Conservation (phyloP, 2,113 vertebrate genomes). For the Hemichromis elongatus region DNA sequence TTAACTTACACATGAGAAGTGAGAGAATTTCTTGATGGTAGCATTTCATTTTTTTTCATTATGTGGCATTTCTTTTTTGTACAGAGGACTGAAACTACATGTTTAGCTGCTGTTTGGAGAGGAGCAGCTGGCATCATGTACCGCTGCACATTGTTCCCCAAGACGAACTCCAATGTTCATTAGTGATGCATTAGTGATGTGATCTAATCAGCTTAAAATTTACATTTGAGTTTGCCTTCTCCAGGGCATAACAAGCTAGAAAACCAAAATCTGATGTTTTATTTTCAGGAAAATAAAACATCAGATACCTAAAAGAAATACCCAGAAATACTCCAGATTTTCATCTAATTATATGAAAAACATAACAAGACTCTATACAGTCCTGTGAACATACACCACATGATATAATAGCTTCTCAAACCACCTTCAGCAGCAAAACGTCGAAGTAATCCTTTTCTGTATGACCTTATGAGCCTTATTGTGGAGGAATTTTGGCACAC, state of each 20-base stretch:
- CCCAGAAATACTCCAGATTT: not conserved
- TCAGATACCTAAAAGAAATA: not conserved
- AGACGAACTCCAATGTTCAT: not conserved
- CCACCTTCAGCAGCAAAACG: not conserved
- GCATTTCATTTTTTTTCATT: not conserved
- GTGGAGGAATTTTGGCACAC: not conserved
- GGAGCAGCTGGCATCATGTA: not conserved
- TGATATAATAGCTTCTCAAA: not conserved
- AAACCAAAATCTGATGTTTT: not conserved
- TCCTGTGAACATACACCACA: not conserved
- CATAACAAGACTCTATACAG: not conserved
- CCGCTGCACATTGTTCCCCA: not conserved
- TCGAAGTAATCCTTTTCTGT: not conserved
- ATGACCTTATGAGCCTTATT: not conserved
- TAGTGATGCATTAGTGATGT: not conserved
- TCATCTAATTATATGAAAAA: not conserved
- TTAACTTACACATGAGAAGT: conserved; percentile 5
- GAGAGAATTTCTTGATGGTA: not conserved
- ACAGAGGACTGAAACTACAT: not conserved
- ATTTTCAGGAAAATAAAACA: not conserved
- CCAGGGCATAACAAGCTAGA: not conserved
- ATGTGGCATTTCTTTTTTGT: not conserved
- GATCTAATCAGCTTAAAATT: not conserved
- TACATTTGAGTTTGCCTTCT: not conserved
- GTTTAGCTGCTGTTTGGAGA: not conserved